Conservation (phyloP, 2,113 vertebrate genomes). For the Benitochromis conjunctus region DNA sequence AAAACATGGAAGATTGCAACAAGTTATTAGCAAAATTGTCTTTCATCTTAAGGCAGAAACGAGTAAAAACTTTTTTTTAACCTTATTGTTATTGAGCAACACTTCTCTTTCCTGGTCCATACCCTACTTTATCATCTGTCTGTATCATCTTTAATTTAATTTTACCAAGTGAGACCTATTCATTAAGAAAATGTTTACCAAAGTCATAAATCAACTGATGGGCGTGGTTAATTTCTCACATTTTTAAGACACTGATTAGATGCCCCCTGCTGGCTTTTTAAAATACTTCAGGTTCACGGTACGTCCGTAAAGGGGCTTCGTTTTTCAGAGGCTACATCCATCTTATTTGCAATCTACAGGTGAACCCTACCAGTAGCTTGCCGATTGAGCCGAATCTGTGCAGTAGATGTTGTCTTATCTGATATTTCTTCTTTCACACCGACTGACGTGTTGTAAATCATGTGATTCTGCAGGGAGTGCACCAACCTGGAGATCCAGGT, state of each 20-base stretch:
- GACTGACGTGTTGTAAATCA: fast-evolving
- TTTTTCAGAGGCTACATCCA: not conserved
- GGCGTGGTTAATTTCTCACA: fast-evolving
- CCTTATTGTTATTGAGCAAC: not conserved
- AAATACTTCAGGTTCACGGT: not conserved
- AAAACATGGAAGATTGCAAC: not conserved
- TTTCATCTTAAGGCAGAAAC: not conserved
- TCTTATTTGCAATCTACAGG: not conserved
- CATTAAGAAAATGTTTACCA: not conserved
- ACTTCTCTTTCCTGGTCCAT: not conserved
- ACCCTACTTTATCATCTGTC: fast-evolving
- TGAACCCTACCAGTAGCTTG: not conserved
- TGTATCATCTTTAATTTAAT: not conserved
- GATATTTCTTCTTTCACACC: not conserved
- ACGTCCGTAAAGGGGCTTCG: not conserved
- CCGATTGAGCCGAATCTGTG: not conserved
- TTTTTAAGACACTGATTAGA: not conserved
- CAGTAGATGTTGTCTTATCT: not conserved
- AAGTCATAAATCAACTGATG: not conserved
- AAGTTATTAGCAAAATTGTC: not conserved
- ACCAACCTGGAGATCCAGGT: slow-evolving; percentile 99
- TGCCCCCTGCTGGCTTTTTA: not conserved
- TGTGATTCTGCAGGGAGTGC: slow-evolving; percentile 80
- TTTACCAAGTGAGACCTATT: not conserved
- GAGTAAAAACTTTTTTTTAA: not conserved